Base-by-base conservation (phyloP, 1,140 invertebrate genomes). In the Rhynchophorus ferrugineus region DNA sequence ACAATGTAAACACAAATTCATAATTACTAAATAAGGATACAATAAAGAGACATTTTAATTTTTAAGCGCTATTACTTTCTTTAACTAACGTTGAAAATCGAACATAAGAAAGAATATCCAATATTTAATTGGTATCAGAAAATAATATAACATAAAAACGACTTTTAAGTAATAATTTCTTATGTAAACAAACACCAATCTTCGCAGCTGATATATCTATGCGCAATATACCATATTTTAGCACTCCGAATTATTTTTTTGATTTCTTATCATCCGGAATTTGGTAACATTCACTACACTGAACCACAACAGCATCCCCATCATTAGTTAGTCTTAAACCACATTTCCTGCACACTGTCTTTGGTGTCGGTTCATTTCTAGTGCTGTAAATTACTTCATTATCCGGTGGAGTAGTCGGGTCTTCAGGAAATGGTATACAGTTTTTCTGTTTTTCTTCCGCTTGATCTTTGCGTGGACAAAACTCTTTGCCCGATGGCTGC, bases 351-450 rank as follows among this genome's bases (percentile, higher is more conserved):
- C 51, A 52, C 35, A 44, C 21, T 20, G 17, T 41, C 34, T 8
- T 20, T 16, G 44, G 37, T 9, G 14, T 8, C n/a, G 37, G 24
- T 8, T 42, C 13, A 8, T 29, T 33, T 9, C 13, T 42, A 14
- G 44, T 54, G 19, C 43, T 47, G 20, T 33, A 52, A 9, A 52
- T 29, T 9, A 38, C 34, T 36, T 52, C 43, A 17, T 34, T 41
- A 16, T 5, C 5, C 5, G 43, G 42, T 14, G 44, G 51, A n/a
- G 1, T 13, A 5, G n/a, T 16, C n/a, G 44, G 36, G 19, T 35
- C 19, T 14, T 43, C 38, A 9, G 44, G 51, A 42, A 54, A 34
- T 8, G 44, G 51, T 21, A 54, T 39, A 19, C 44, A 54, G 14
- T 54, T 43, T 34, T 3, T 8, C 21, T 8, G 18, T 38, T 19